phyloP scores from a whole-genome alignment of 1,140 invertebrate genomes.

The Aphaenogaster floridana region DNA sequence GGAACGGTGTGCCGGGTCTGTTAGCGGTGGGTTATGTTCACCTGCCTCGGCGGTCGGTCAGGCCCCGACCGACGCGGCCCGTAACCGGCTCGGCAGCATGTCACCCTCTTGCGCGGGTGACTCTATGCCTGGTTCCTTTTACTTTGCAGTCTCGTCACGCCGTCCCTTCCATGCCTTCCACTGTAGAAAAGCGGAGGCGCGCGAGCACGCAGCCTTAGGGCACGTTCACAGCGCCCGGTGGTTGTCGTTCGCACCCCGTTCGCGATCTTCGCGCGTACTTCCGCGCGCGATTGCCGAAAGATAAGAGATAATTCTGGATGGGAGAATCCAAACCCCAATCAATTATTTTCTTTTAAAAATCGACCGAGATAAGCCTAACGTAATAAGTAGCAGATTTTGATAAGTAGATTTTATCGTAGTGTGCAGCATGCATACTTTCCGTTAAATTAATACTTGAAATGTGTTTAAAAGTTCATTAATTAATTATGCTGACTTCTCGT shows the following conservation, averaged over 20 bases:
- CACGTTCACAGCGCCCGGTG: conserved; percentile 54
- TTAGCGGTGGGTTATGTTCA: conserved; percentile 81
- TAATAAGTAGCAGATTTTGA: background rate
- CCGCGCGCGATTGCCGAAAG: conserved; percentile 42
- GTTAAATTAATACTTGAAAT: background rate
- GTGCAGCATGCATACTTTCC: background rate
- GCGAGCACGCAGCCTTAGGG: conserved; percentile 51
- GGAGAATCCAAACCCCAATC: conserved; percentile 20
- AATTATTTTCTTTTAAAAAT: conserved; percentile 46
- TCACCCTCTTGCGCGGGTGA: conserved; percentile 86
- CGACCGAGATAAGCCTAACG: background rate
- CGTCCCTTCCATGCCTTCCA: conserved; percentile 79
- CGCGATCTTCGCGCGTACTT: conserved; percentile 47
- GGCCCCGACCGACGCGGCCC: conserved; percentile 69
- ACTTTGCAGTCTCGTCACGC: conserved; percentile 85
- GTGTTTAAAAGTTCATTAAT: background rate
- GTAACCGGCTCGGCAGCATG: conserved; percentile 86
- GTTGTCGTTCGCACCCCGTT: conserved; percentile 46
- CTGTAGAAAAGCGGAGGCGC: conserved; percentile 75
- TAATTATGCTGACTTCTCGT: background rate
- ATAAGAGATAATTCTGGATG: conserved; percentile 63
- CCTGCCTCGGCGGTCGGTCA: conserved; percentile 79
- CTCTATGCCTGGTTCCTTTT: conserved; percentile 83
- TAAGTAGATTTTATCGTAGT: background rate
- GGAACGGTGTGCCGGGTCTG: conserved; percentile 72